Evolutionary conservation across 2,797 vertebrate species (phyloP).

Genomic region (Coendou prehensilis): DNA sequence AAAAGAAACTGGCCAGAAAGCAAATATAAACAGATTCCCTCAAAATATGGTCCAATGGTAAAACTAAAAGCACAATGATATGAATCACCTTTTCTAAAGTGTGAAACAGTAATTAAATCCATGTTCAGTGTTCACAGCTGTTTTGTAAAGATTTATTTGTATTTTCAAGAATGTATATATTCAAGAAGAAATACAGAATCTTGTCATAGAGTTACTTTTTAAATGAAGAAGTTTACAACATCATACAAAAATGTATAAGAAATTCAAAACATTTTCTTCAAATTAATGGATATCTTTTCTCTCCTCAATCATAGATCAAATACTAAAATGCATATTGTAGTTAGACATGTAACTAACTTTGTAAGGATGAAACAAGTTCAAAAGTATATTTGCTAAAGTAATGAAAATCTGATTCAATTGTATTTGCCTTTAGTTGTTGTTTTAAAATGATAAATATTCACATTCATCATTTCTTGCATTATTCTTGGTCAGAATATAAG

Average conservation of each 20-base stretch:
- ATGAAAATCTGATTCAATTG: not conserved
- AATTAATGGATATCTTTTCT: not conserved
- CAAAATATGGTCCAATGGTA: not conserved
- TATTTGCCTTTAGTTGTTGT: not conserved
- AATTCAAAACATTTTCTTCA: not conserved
- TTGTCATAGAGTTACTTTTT: not conserved
- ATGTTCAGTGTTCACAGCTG: not conserved
- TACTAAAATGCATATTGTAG: not conserved
- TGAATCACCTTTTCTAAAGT: not conserved
- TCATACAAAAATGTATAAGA: not conserved
- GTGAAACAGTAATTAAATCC: not conserved
- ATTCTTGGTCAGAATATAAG: not conserved
- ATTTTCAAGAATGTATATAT: not conserved
- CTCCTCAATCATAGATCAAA: not conserved
- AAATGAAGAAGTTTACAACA: not conserved
- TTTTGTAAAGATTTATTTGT: slow-evolving; percentile 24
- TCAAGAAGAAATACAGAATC: not conserved
- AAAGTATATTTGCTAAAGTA: not conserved
- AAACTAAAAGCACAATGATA: not conserved
- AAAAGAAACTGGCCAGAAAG: not conserved
- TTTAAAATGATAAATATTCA: slow-evolving; percentile 3
- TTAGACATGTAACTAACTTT: not conserved
- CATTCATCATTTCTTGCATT: not conserved
- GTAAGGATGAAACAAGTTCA: not conserved
- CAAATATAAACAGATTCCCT: not conserved